Evolutionary conservation across 2,113 vertebrate species (phyloP), one percentile per base, ranked within the genome.

Genomic region (Hydrochoerus hydrochaeris): DNA sequence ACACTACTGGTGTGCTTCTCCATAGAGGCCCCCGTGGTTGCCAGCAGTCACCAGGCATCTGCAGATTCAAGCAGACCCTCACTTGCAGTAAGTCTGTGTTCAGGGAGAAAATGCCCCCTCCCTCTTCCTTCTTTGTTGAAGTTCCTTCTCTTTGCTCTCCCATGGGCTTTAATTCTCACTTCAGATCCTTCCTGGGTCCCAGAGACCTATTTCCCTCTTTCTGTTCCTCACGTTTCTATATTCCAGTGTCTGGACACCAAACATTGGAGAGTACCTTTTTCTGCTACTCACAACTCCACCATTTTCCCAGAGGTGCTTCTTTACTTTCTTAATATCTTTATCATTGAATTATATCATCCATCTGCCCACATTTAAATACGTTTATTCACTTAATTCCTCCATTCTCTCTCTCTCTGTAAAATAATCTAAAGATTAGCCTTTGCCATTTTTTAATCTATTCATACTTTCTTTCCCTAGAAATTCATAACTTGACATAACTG

Each of bases 341-440:
- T 46, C 16, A 69, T 32, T 57, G 78, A 89, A 85, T 52, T 46
- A 0, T 8, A n/a, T 35, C 63, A 46, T 58, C 32, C 62, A 75
- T 75, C 26, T 38, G 46, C 22, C 54, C 77, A 83, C 2, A 52
- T 88, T 67, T 67, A 44, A 82, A 69, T 63, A 20, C 44, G 88
- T 30, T 57, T 75, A 8, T 97, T 82, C 52, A 90, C 35, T 58
- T 75, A 8, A 96, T 82, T 91, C n/a, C 38, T 85, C n/a, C 78
- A 10, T 58, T 90, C 28, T 85, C 11, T 90, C 28, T 85, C 11
- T 92, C 2, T 17, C 57, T 85, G 57, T 44, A 5, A 5, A 8
- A 9, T 41, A 94, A 41, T 19, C 78, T 62, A 85, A 65, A 96
- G 62, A 65, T 86, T 91, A 71, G 30, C n/a, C 75, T n/a, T 83